Conservation (phyloP, 64 coral and sea anemone species). For the Stichodactyla mertensii region DNA sequence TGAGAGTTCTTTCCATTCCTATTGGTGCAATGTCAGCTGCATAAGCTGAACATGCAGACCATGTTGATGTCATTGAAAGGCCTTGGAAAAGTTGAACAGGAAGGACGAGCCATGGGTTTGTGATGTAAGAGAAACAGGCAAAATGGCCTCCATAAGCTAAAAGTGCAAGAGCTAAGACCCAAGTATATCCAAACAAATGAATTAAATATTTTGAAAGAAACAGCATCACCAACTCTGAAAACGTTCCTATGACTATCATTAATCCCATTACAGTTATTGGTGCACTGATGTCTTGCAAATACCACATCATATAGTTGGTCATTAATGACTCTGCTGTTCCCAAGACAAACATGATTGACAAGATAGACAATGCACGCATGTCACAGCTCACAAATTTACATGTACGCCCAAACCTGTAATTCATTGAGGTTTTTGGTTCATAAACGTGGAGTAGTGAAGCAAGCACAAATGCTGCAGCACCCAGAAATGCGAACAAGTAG, state of each 20-base stretch:
- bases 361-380: constrained; percentile 51
- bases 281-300: constrained; percentile 77
- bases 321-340: constrained; percentile 81
- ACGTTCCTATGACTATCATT: constrained; percentile 55
- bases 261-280: constrained; percentile 74
- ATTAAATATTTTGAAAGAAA: constrained; percentile 67
- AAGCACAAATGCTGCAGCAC: constrained; percentile 60
- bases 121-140: constrained; percentile 74
- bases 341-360: constrained; percentile 68
- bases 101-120: constrained; percentile 60
- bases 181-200: constrained; percentile 63
- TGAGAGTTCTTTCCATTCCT: constrained; percentile 82
- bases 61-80: constrained; percentile 67
- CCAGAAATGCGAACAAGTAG: constrained; percentile 60
- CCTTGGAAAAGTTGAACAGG: constrained; percentile 86
- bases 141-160: constrained; percentile 70
- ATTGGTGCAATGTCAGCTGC: constrained; percentile 54
- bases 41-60: constrained; percentile 66
- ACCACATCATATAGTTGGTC: constrained; percentile 96
- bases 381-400: constrained; percentile 62
- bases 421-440: constrained; percentile 47
- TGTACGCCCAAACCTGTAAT: constrained; percentile 49
- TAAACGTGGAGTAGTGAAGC: constrained; percentile 53
- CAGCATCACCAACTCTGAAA: constrained; percentile 68
- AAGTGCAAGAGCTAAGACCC: constrained; percentile 73